phyloP scores from a whole-genome alignment of 2,113 vertebrate species.

The Leptobrachium leishanense region DNA sequence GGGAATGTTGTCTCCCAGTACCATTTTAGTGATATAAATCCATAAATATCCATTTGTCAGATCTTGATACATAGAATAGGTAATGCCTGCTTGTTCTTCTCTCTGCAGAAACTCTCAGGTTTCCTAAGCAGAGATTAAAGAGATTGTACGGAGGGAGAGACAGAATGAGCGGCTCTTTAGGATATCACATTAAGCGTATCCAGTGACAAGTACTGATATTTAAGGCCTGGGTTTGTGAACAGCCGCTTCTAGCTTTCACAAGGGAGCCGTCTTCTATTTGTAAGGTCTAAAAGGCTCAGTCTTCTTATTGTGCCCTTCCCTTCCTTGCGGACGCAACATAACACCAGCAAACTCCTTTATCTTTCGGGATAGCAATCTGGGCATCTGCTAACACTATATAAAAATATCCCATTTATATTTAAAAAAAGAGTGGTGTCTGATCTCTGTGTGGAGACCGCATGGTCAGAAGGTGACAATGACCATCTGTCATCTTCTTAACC shows the following conservation, averaged over 20 bases:
- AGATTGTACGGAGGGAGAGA: slow-evolving; percentile 38
- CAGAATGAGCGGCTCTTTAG: slow-evolving; percentile 34
- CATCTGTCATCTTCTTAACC: slow-evolving; percentile 42
- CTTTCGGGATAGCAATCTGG: slow-evolving; percentile 10
- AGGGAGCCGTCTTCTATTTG: slow-evolving; percentile 40
- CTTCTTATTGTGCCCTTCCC: slow-evolving; percentile 39
- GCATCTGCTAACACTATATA: slow-evolving; percentile 44
- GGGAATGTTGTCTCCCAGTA: slow-evolving; percentile 19
- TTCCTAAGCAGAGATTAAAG: slow-evolving; percentile 40
- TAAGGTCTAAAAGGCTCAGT: slow-evolving; percentile 28
- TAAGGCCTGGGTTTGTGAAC: slow-evolving; percentile 40
- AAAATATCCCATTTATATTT: slow-evolving; percentile 34
- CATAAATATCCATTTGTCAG: slow-evolving; percentile 38
- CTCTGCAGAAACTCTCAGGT: slow-evolving; percentile 24
- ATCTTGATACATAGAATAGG: slow-evolving; percentile 18
- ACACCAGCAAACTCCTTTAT: slow-evolving; percentile 32
- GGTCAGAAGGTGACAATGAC: slow-evolving; percentile 22
- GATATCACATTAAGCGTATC: slow-evolving; percentile 48
- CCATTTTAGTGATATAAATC: slow-evolving; percentile 22
- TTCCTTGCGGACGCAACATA: slow-evolving; percentile 44
- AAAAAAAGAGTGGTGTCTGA: neutral
- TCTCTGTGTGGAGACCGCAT: neutral
- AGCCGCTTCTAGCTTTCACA: slow-evolving; percentile 36
- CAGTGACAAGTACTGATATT: slow-evolving; percentile 47
- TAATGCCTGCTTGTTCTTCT: slow-evolving; percentile 22